Percentiles rank a stretch among this genome's conserved stretches.
phyloP scores from a whole-genome alignment of 2,797 vertebrate species.

The Eutrigla gurnardus region DNA sequence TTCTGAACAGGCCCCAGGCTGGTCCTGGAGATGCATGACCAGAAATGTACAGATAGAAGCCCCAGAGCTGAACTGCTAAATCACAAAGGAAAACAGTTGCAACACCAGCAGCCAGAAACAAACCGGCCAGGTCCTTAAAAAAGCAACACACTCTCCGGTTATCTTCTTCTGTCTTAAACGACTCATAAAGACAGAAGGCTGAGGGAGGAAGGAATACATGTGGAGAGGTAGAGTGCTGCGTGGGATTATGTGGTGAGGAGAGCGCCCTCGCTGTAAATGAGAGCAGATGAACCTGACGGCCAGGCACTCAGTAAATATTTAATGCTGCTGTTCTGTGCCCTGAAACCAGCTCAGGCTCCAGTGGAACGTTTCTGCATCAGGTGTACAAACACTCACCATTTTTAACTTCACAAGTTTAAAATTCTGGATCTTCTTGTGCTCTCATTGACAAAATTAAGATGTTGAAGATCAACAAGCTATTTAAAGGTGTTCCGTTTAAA shows the following conservation, averaged over 20 bases:
- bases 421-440: not conserved
- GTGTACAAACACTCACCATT: not conserved
- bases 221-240: constrained; percentile 28
- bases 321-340: constrained; percentile 44
- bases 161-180: constrained; percentile 49
- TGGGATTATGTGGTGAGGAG: constrained; percentile 40
- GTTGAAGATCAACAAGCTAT: not conserved
- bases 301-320: constrained; percentile 70
- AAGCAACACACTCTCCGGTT: constrained; percentile 25
- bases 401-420: not conserved
- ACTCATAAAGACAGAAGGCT: constrained; percentile 3
- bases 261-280: constrained; percentile 29
- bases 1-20: constrained; percentile 18
- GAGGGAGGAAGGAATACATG: not conserved
- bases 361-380: constrained; percentile 5
- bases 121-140: constrained; percentile 40
- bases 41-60: constrained; percentile 30
- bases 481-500: not conserved
- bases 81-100: constrained; percentile 7
- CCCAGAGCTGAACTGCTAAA: constrained; percentile 13
- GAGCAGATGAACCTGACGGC: constrained; percentile 54
- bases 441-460: not conserved
- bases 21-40: constrained; percentile 38
- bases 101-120: constrained; percentile 13
- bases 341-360: constrained; percentile 38